These are phyloP conservation scores for Athripsodes cinereus DNA, from an alignment of 2,888 invertebrate species.

Conservation along the genomic window DNA sequence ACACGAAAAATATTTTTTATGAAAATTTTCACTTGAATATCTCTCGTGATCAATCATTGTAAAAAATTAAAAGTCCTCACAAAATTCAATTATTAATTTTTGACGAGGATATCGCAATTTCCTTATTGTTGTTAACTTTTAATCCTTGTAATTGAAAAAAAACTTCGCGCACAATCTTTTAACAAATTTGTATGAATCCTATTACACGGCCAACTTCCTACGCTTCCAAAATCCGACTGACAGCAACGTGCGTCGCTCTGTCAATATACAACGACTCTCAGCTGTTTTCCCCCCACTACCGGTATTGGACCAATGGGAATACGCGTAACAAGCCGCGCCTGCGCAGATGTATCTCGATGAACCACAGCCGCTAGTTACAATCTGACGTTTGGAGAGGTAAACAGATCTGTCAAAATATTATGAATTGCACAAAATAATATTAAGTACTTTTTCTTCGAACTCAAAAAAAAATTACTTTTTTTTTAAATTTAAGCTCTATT, in stretches of 20 bases:
- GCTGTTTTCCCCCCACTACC: constrained; percentile 50
- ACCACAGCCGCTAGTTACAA: constrained; percentile 19
- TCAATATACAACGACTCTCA: constrained; percentile 54
- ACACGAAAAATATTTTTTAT: neutral
- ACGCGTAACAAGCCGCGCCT: constrained; percentile 34
- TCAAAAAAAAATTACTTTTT: neutral
- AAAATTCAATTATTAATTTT: neutral
- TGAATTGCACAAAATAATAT: neutral
- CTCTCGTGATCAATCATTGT: neutral
- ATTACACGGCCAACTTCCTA: constrained; percentile 37
- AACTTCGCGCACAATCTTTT: constrained; percentile 16
- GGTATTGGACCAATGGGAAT: constrained; percentile 30
- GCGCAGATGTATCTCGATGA: constrained; percentile 29
- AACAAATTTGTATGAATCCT: neutral
- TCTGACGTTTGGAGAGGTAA: constrained; percentile 23
- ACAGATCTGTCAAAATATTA: constrained; percentile 15
- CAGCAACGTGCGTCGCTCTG: constrained; percentile 49
- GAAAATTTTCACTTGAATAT: neutral
- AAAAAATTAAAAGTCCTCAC: neutral
- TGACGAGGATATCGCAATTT: neutral
- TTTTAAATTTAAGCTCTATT: neutral
- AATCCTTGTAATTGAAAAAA: constrained; percentile 7
- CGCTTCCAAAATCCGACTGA: constrained; percentile 52
- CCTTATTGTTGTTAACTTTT: neutral
- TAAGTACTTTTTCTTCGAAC: too few species aligned